Percentiles rank a stretch among this genome's conserved stretches.
Evolutionary conservation across 2,888 invertebrate genomes (phyloP).

Genomic region (Oligia latruncula): DNA sequence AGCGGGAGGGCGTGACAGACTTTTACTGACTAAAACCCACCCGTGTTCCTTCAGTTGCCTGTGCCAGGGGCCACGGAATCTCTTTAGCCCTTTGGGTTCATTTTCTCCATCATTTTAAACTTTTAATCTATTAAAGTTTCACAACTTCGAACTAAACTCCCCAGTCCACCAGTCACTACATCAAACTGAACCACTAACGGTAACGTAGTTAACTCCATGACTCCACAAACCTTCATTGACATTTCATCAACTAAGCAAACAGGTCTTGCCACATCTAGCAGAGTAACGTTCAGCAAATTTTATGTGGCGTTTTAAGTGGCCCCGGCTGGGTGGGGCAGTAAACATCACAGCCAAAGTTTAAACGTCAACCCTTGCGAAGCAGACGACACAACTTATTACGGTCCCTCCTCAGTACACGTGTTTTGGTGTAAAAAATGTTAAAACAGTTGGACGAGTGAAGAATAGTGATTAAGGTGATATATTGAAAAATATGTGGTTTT

Average conservation of each 20-base stretch:
- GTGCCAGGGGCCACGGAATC: too few species aligned
- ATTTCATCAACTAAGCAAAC: conserved; percentile 57
- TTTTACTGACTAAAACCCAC: too few species aligned
- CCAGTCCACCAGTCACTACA: conserved; percentile 10
- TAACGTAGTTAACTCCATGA: conserved; percentile 59
- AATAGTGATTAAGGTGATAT: conserved; percentile 9
- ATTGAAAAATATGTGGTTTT: too few species aligned
- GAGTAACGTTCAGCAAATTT: conserved; percentile 72
- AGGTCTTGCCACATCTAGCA: conserved; percentile 72
- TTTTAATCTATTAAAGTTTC: conserved; percentile 4
- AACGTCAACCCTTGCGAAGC: conserved; percentile 83
- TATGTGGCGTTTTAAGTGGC: conserved; percentile 82
- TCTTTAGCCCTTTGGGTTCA: background rate
- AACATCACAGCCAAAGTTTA: conserved; percentile 85
- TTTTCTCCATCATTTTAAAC: background rate
- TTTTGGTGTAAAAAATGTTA: conserved; percentile 70
- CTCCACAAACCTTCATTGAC: conserved; percentile 61
- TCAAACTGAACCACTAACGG: conserved; percentile 40
- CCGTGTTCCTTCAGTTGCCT: too few species aligned
- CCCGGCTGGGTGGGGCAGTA: conserved; percentile 77
- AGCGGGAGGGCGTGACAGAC: too few species aligned
- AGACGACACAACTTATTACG: conserved; percentile 82
- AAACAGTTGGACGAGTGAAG: conserved; percentile 20
- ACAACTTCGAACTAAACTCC: conserved; percentile 8
- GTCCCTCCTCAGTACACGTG: conserved; percentile 76